phyloP scores from a whole-genome alignment of 2,113 vertebrate genomes.

The Lasiurus borealis region DNA sequence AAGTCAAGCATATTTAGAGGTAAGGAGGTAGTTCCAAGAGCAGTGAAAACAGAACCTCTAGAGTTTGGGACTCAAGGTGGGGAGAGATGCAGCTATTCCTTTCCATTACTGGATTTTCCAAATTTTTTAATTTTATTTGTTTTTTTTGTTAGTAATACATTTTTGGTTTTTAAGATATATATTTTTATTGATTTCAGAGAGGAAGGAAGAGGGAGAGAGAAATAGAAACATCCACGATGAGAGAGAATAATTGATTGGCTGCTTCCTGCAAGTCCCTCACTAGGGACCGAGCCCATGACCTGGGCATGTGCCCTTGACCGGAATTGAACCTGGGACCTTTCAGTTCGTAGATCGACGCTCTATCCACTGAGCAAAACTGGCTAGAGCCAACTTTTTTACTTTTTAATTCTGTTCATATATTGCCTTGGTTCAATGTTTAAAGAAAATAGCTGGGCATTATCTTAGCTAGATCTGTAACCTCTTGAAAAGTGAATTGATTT shows the following conservation, averaged over 20 bases:
- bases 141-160: too few species aligned
- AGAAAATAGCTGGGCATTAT: background rate
- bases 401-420: background rate
- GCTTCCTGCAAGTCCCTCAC: too few species aligned
- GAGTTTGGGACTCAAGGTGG: background rate
- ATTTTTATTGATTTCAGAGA: too few species aligned
- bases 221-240: too few species aligned
- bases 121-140: background rate
- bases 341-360: too few species aligned
- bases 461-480: constrained; percentile 1
- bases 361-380: too few species aligned
- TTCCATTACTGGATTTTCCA: background rate
- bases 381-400: background rate
- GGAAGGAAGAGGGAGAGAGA: too few species aligned
- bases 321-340: too few species aligned
- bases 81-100: background rate
- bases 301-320: too few species aligned
- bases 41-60: background rate
- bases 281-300: too few species aligned
- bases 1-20: background rate
- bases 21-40: background rate
- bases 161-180: too few species aligned
- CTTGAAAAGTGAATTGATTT: constrained; percentile 10
- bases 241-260: too few species aligned
- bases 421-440: background rate